These are phyloP conservation scores for Zeugodacus cucurbitae DNA, from an alignment of 1,140 invertebrate species.

Conservation along the genomic window DNA sequence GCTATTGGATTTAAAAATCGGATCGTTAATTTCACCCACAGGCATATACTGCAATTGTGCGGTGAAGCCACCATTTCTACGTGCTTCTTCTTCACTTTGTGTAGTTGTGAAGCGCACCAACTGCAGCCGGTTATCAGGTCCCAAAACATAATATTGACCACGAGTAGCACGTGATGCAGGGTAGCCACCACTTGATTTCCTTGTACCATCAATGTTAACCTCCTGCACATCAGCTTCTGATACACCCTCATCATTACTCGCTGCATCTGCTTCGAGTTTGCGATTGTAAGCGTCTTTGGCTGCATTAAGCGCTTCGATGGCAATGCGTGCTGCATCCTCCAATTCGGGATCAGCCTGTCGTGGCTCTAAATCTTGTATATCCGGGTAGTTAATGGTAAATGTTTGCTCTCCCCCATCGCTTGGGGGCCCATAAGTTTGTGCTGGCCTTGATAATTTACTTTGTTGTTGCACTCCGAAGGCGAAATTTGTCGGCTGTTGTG, in stretches of 20 bases:
- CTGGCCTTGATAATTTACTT: slow-evolving; percentile 20
- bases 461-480: not conserved
- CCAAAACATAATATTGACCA: slow-evolving; percentile 60
- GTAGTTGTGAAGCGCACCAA: slow-evolving; percentile 54
- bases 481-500: not conserved
- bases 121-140: slow-evolving; percentile 57
- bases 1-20: slow-evolving; percentile 57
- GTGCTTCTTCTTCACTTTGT: slow-evolving; percentile 48
- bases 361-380: not conserved
- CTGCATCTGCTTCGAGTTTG: not conserved
- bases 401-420: not conserved
- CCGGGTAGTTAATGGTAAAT: slow-evolving; percentile 55
- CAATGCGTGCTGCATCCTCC: not conserved
- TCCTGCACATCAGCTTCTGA: slow-evolving; percentile 19
- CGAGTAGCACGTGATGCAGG: slow-evolving; percentile 40
- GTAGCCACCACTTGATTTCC: not conserved
- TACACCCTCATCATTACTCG: not conserved
- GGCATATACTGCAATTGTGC: slow-evolving; percentile 58
- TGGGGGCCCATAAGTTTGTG: slow-evolving; percentile 51
- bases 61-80: slow-evolving; percentile 53
- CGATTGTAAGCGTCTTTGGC: slow-evolving; percentile 40
- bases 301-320: slow-evolving; percentile 41
- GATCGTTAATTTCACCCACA: slow-evolving; percentile 60
- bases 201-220: slow-evolving; percentile 32
- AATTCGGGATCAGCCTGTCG: slow-evolving; percentile 44